A percentile compares a stretch with the other conserved stretches of the same genome.
Conservation (phyloP, 2,113 vertebrate species). For the Raja brachyura region DNA sequence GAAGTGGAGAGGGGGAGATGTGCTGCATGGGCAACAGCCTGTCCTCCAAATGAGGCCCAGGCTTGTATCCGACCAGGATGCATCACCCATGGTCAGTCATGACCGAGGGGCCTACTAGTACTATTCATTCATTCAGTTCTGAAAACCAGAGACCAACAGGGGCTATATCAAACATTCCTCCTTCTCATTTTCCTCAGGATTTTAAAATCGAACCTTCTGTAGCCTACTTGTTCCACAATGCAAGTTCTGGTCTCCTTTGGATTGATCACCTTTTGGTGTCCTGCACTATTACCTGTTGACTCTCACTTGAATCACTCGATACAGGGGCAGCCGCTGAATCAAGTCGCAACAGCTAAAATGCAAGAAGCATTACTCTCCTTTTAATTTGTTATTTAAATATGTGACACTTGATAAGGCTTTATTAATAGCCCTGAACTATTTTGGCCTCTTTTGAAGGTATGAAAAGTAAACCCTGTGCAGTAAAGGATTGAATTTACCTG, state of each 20-base stretch:
- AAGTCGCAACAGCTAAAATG: neutral
- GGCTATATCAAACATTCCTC: neutral
- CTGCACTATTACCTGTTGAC: neutral
- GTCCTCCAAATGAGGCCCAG: too few relatives aligned
- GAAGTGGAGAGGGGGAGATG: too few relatives aligned
- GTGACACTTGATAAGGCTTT: neutral
- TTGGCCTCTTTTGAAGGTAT: neutral
- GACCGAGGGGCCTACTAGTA: too few relatives aligned
- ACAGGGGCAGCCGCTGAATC: neutral
- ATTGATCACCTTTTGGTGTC: neutral
- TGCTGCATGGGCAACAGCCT: too few relatives aligned
- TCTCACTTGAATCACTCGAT: neutral
- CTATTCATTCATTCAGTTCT: too few relatives aligned
- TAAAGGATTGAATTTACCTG: neutral
- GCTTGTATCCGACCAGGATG: too few relatives aligned
- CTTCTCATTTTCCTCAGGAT: neutral
- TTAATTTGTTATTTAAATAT: neutral
- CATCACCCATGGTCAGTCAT: too few relatives aligned
- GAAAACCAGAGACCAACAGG: neutral
- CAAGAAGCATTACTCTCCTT: neutral
- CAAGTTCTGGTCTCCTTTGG: neutral
- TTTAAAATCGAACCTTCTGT: neutral
- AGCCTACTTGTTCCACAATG: neutral
- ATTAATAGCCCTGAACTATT: neutral
- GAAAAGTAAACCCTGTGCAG: neutral